Conservation (phyloP, 2,113 vertebrate species). For the Lonchura striata region DNA sequence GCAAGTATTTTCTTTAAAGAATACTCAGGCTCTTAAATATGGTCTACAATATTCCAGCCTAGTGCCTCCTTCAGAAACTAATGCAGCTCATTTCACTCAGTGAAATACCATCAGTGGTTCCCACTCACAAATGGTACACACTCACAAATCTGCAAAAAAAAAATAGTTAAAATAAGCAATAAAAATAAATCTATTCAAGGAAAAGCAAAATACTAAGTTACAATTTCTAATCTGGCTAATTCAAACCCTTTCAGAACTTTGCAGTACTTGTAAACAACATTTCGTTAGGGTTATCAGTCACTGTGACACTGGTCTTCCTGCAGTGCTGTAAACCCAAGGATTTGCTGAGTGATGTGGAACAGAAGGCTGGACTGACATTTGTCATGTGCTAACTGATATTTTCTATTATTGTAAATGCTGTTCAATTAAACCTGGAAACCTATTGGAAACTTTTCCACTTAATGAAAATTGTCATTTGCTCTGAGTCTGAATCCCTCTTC, state of each 20-base stretch:
- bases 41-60: background rate
- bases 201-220: background rate
- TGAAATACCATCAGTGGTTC: no score
- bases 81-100: background rate
- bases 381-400: background rate
- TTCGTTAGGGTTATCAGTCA: background rate
- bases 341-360: background rate
- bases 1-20: background rate
- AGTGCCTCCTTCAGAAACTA: background rate
- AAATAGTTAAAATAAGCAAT: background rate
- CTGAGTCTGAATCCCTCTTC: background rate
- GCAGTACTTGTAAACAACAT: background rate
- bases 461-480: background rate
- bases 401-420: background rate
- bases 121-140: background rate
- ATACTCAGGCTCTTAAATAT: background rate
- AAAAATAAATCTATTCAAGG: background rate
- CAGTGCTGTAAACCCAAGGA: background rate
- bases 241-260: background rate
- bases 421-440: background rate
- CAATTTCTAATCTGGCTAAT: background rate
- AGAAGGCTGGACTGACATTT: background rate
- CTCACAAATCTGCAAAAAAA: background rate
- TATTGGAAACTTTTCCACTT: background rate
- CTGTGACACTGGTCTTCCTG: background rate